These are phyloP conservation scores for Sciurus niger DNA, from an alignment of 2,113 vertebrate species.

Conservation along the genomic window DNA sequence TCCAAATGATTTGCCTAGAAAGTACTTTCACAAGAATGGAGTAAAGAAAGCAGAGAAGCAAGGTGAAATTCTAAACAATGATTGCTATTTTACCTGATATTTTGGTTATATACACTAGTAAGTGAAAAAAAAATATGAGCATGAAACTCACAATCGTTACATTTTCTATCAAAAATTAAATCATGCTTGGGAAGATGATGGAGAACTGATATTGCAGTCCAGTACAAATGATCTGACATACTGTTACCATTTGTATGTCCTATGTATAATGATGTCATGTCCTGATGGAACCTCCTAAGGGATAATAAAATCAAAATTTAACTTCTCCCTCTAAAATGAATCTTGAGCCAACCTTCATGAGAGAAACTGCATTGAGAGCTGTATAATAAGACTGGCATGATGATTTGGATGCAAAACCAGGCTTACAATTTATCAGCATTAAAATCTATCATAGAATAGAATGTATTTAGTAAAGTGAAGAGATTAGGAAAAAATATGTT, in stretches of 20 bases:
- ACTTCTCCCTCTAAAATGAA: not conserved
- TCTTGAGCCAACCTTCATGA: not conserved
- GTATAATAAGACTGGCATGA: not conserved
- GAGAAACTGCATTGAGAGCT: not conserved
- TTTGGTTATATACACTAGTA: not conserved
- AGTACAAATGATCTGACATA: not conserved
- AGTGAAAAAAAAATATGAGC: not conserved
- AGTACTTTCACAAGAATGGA: not conserved
- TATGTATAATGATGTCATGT: not conserved
- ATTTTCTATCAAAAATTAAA: not conserved
- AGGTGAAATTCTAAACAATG: not conserved
- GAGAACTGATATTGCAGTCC: not conserved
- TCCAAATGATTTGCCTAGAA: not conserved
- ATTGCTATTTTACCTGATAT: not conserved
- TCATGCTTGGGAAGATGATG: not conserved
- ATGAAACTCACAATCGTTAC: rapidly evolving
- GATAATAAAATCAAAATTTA: not conserved
- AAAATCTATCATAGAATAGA: not conserved
- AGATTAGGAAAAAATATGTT: not conserved
- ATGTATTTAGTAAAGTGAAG: not conserved
- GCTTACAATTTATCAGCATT: not conserved
- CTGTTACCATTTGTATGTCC: not conserved
- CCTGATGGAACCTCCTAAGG: not conserved
- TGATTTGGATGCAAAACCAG: not conserved
- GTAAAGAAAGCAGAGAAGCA: not conserved